Percentiles rank a stretch among this genome's conserved stretches.
Evolutionary conservation across 2,797 vertebrate genomes (phyloP).

Genomic region (Momotus momota): DNA sequence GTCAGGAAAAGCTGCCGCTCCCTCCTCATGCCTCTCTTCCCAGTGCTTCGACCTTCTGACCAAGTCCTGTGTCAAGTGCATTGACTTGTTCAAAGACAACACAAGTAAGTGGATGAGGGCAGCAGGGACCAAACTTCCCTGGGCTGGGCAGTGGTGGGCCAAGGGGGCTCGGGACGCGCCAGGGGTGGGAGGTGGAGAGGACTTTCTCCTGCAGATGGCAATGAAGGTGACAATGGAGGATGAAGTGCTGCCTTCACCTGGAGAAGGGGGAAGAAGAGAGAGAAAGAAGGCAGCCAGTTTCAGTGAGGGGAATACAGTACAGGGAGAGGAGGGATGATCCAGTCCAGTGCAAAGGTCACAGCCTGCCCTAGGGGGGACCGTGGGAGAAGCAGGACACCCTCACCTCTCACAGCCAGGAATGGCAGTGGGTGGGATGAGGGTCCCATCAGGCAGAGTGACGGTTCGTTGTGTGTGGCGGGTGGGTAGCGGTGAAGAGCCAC

Average conservation of each 20-base stretch:
- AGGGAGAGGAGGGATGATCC: not conserved
- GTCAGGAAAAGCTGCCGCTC: not conserved
- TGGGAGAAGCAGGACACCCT: not conserved
- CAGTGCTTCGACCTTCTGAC: slow-evolving; percentile 63
- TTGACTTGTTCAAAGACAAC: slow-evolving; percentile 35
- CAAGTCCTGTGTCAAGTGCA: slow-evolving; percentile 56
- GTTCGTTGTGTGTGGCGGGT: not conserved
- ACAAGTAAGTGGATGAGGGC: slow-evolving; percentile 49
- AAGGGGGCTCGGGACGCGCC: not conserved
- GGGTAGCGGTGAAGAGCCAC: not conserved
- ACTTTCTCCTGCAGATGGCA: not conserved
- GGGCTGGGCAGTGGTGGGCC: not conserved
- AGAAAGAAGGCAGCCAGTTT: not conserved
- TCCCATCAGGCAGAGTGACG: not conserved
- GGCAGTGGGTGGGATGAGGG: fast-evolving
- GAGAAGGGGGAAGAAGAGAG: not conserved
- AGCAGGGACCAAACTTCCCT: not conserved
- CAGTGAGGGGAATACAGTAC: fast-evolving
- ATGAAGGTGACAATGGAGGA: not conserved
- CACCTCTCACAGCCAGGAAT: not conserved
- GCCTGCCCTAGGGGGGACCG: not conserved
- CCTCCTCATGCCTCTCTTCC: not conserved
- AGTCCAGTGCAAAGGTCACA: fast-evolving
- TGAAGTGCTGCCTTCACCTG: not conserved
- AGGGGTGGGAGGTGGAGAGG: not conserved